These are phyloP conservation scores for Leptodactylus fallax DNA, from an alignment of 2,797 vertebrate genomes.

Conservation along the genomic window DNA sequence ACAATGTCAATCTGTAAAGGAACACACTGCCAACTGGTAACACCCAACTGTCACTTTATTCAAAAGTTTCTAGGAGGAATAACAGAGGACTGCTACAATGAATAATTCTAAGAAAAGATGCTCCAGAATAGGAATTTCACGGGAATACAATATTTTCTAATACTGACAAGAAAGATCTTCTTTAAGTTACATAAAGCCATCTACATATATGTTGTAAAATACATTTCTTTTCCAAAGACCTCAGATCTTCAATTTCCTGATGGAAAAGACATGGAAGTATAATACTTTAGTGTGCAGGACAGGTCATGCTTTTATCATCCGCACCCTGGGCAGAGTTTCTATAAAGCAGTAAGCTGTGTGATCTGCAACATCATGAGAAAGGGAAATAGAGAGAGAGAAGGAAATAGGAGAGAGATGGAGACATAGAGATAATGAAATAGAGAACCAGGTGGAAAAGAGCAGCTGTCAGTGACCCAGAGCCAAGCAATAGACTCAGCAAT, in stretches of 20 bases:
- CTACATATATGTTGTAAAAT: not conserved
- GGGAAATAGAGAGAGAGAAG: not conserved
- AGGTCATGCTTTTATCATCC: not conserved
- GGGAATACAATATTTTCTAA: too few species aligned
- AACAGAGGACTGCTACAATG: too few species aligned
- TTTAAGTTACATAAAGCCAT: not conserved
- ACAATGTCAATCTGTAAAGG: too few species aligned
- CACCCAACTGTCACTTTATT: too few species aligned
- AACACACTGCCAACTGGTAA: too few species aligned
- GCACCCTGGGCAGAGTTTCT: not conserved
- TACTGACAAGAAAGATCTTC: too few species aligned
- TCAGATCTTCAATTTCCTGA: not conserved
- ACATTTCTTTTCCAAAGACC: not conserved
- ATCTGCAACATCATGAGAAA: constrained; percentile 16
- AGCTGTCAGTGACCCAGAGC: constrained; percentile 59
- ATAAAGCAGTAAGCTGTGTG: constrained; percentile 1
- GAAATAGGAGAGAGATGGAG: not conserved
- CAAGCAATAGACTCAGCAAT: constrained; percentile 60
- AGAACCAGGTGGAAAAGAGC: constrained; percentile 18
- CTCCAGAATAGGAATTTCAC: too few species aligned
- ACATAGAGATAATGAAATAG: not conserved
- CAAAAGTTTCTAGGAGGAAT: too few species aligned
- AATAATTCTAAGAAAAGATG: too few species aligned
- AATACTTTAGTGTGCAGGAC: too few species aligned
- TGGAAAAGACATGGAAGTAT: not conserved